Percentiles rank a stretch among this genome's conserved stretches.
Conservation (phyloP, 2,888 invertebrate genomes). For the Dynastes hyllus region DNA sequence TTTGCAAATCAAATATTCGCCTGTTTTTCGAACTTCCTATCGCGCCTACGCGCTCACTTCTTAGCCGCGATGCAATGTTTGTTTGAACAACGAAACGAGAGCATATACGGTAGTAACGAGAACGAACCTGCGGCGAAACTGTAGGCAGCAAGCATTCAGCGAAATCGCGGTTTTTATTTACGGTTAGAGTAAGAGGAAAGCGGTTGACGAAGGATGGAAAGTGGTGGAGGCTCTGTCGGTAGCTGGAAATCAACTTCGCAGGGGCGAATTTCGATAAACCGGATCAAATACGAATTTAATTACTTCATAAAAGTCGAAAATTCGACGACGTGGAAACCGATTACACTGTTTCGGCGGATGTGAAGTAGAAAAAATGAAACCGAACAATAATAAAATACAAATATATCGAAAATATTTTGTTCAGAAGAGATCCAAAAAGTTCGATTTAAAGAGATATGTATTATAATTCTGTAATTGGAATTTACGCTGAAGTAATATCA, state of each 20-base stretch:
- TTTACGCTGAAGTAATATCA: too few relatives aligned
- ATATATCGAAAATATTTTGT: too few relatives aligned
- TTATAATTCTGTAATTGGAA: too few relatives aligned
- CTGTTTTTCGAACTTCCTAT: background rate
- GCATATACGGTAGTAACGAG: background rate
- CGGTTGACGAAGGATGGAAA: too few relatives aligned
- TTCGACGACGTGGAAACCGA: conserved; percentile 11
- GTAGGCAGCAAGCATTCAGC: background rate
- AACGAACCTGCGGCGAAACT: background rate
- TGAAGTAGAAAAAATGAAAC: too few relatives aligned
- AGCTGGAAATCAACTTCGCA: conserved; percentile 16
- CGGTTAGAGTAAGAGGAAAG: background rate
- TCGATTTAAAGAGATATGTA: too few relatives aligned
- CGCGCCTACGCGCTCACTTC: background rate
- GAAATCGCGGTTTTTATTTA: conserved; percentile 13
- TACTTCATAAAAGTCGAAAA: conserved; percentile 38
- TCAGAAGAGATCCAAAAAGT: too few relatives aligned
- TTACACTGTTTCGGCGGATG: conserved; percentile 8
- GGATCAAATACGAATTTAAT: conserved; percentile 30
- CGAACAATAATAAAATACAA: too few relatives aligned
- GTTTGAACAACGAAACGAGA: conserved; percentile 1
- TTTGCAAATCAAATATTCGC: conserved; percentile 33
- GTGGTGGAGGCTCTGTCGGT: background rate
- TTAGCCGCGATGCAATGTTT: background rate
- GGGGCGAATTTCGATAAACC: conserved; percentile 27